phyloP scores from a whole-genome alignment of 2,113 vertebrate genomes.

The Oreochromis niloticus region DNA sequence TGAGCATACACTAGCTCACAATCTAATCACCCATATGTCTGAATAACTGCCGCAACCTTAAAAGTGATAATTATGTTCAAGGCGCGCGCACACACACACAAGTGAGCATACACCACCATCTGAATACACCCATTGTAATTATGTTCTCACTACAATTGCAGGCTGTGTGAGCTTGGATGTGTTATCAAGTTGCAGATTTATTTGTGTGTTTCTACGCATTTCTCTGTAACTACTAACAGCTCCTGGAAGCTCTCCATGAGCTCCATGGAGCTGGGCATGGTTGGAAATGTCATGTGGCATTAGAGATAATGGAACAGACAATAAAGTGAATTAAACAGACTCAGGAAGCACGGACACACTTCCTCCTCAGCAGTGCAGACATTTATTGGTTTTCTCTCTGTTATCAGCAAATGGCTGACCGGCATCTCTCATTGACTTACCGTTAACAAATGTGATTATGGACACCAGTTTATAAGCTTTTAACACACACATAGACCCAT shows the following conservation, averaged over 20 bases:
- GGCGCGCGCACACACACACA: not conserved
- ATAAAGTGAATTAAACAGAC: not conserved
- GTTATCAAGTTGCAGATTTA: not conserved
- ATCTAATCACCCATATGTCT: not conserved
- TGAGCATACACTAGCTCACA: not conserved
- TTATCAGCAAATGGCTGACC: not conserved
- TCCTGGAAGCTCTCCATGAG: not conserved
- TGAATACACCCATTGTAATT: not conserved
- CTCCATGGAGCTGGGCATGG: not conserved
- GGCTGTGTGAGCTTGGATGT: not conserved
- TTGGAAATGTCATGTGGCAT: not conserved
- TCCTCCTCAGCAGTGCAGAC: not conserved
- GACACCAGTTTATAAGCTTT: not conserved
- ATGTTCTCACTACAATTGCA: conserved; percentile 6
- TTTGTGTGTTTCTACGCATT: not conserved
- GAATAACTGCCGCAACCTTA: not conserved
- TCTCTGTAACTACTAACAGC: not conserved
- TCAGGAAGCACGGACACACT: not conserved
- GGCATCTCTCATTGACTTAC: not conserved
- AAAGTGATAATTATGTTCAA: not conserved
- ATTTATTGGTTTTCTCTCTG: not conserved
- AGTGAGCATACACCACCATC: not conserved
- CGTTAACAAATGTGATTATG: conserved; percentile 9
- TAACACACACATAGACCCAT: not conserved
- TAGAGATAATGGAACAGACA: not conserved